These are phyloP conservation scores for Chascanopsetta lugubris DNA, from an alignment of 2,113 vertebrate species.

Conservation along the genomic window DNA sequence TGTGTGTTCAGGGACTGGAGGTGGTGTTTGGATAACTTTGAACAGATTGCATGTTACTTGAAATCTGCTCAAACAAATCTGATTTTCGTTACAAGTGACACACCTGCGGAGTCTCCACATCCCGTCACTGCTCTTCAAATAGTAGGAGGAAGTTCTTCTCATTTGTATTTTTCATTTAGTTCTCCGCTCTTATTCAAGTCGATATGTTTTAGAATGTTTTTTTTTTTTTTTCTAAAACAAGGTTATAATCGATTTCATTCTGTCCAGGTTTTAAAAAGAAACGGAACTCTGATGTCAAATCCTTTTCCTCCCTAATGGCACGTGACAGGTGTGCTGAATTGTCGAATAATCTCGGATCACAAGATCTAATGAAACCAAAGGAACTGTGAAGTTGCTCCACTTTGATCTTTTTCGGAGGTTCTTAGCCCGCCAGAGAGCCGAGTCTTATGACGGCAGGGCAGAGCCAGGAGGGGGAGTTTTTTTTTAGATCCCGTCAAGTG, in stretches of 20 bases:
- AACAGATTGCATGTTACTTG: too few species aligned
- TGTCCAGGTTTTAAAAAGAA: slow-evolving; percentile 7
- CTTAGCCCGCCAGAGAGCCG: slow-evolving; percentile 34
- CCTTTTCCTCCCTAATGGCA: slow-evolving; percentile 8
- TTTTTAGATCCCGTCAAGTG: slow-evolving; percentile 54
- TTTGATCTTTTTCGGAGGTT: slow-evolving; percentile 61
- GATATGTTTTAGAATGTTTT: not conserved
- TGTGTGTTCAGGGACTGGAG: too few species aligned
- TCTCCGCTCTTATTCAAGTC: not conserved
- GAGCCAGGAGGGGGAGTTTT: slow-evolving; percentile 32
- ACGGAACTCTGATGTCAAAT: slow-evolving; percentile 12
- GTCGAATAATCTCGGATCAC: slow-evolving; percentile 56
- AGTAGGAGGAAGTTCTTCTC: too few species aligned
- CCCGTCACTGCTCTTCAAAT: too few species aligned
- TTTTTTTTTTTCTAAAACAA: not conserved
- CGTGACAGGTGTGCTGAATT: slow-evolving; percentile 34
- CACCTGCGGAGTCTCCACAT: too few species aligned
- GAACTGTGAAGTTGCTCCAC: slow-evolving; percentile 41
- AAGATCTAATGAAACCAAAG: slow-evolving; percentile 59
- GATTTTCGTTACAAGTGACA: too few species aligned
- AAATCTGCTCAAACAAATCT: too few species aligned
- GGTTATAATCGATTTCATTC: slow-evolving; percentile 2
- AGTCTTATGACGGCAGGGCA: slow-evolving; percentile 27
- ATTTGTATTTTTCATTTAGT: not conserved
- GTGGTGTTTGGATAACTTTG: too few species aligned